These are phyloP conservation scores for Zapus hudsonius DNA, from an alignment of 2,113 vertebrate genomes.

Conservation along the genomic window DNA sequence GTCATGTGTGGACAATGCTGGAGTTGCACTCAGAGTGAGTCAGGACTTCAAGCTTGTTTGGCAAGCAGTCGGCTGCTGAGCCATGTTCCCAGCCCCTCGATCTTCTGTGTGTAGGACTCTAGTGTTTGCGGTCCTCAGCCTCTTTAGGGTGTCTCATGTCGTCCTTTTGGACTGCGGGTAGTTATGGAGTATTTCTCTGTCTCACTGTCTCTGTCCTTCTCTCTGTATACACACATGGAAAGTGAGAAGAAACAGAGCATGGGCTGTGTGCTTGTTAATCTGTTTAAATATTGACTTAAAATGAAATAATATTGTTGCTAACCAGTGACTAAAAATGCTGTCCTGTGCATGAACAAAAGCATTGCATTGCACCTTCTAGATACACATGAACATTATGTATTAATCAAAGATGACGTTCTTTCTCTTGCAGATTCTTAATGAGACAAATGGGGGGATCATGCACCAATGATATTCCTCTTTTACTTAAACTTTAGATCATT, in stretches of 20 bases:
- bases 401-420: background rate
- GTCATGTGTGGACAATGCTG: too few species aligned
- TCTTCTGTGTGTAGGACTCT: background rate
- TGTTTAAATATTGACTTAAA: constrained; percentile 14
- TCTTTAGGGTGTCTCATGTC: background rate
- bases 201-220: background rate
- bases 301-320: background rate
- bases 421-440: constrained; percentile 38
- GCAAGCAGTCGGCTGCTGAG: too few species aligned
- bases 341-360: background rate
- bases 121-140: background rate
- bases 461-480: constrained; percentile 19
- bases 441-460: constrained; percentile 19
- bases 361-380: background rate
- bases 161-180: background rate
- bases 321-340: background rate
- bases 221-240: too few species aligned
- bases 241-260: background rate
- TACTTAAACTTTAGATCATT: constrained; percentile 4
- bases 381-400: background rate
- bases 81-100: too few species aligned
- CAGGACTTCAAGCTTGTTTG: too few species aligned
- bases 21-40: too few species aligned
- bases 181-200: background rate
- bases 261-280: background rate